These are phyloP conservation scores for Himalopsyche kuldschensis DNA, from an alignment of 2,888 invertebrate genomes.

Conservation along the genomic window DNA sequence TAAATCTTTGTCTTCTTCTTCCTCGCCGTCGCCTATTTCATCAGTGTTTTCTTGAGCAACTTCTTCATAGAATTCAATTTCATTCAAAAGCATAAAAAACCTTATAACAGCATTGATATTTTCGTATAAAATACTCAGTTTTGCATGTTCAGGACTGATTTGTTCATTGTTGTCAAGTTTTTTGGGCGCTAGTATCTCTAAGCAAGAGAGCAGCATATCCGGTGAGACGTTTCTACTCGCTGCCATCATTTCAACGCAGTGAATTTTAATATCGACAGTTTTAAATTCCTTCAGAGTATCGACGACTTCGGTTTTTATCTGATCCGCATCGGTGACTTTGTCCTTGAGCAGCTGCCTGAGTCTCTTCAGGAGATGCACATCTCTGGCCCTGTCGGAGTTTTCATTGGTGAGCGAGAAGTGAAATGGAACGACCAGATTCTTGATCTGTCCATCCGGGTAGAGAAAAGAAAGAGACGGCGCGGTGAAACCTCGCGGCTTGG, in stretches of 20 bases:
- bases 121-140: constrained; percentile 44
- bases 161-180: constrained; percentile 42
- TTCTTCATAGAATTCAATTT: constrained; percentile 43
- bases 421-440: constrained; percentile 85
- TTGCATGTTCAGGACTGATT: constrained; percentile 39
- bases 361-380: constrained; percentile 82
- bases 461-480: constrained; percentile 74
- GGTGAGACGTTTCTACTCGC: constrained; percentile 66
- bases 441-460: constrained; percentile 80
- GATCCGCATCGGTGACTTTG: constrained; percentile 55
- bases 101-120: constrained; percentile 44
- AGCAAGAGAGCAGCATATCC: constrained; percentile 56
- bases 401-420: constrained; percentile 87
- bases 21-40: constrained; percentile 14
- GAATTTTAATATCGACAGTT: constrained; percentile 71
- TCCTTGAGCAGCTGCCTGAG: constrained; percentile 68
- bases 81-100: constrained; percentile 46
- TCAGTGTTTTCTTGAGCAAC: neutral
- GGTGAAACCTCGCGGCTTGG: constrained; percentile 48
- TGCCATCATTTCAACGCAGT: constrained; percentile 71
- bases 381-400: constrained; percentile 83
- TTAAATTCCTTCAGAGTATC: constrained; percentile 66
- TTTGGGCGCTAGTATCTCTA: neutral
- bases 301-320: constrained; percentile 57
- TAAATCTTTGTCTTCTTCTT: constrained; percentile 42